Conservation (phyloP, 2,113 vertebrate species). For the Oryzias javanicus region DNA sequence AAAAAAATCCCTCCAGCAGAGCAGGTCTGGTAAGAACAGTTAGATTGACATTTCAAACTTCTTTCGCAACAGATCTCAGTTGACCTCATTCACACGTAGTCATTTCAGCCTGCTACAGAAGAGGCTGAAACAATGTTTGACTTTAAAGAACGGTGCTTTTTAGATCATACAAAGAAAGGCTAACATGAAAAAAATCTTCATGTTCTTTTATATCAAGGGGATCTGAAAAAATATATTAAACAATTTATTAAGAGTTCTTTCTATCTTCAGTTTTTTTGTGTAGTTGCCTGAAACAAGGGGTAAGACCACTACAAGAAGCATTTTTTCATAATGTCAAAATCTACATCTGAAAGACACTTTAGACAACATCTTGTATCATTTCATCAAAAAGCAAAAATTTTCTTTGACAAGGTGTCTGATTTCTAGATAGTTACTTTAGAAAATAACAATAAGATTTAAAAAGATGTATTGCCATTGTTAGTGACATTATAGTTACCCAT, state of each 20-base stretch:
- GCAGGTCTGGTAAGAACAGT: constrained; percentile 39
- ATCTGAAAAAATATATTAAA: too few species aligned
- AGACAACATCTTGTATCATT: not conserved
- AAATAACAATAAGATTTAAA: too few species aligned
- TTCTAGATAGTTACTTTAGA: not conserved
- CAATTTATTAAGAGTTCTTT: not conserved
- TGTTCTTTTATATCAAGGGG: too few species aligned
- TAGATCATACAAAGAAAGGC: too few species aligned
- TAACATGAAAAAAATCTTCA: too few species aligned
- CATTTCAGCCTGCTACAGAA: constrained; percentile 30
- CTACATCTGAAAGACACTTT: not conserved
- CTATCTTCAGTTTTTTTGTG: not conserved
- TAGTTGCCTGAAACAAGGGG: not conserved
- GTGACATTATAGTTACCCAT: too few species aligned
- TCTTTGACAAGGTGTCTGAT: not conserved
- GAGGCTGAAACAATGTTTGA: constrained; percentile 13
- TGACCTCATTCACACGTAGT: constrained; percentile 49
- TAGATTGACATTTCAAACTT: constrained; percentile 51
- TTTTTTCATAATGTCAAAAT: not conserved
- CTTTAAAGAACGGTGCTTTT: not conserved
- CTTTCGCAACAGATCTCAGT: constrained; percentile 38
- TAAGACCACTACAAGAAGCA: not conserved
- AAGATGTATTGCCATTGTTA: too few species aligned
- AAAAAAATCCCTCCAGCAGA: constrained; percentile 43
- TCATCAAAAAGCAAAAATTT: constrained; percentile 13